Conservation (phyloP, 1,140 invertebrate genomes). For the Aradophagus sp. region DNA sequence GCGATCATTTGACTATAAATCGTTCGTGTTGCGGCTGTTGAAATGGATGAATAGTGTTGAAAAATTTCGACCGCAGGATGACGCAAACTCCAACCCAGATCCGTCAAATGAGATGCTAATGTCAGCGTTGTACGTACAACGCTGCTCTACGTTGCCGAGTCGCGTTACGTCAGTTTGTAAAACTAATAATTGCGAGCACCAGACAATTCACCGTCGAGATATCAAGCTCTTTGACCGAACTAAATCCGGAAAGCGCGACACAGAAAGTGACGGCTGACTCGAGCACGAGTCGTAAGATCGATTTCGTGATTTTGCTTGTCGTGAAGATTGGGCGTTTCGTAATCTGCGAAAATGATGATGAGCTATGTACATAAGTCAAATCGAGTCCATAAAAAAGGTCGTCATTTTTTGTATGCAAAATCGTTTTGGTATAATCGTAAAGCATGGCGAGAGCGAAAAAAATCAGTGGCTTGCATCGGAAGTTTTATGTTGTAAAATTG, state of each 20-base stretch:
- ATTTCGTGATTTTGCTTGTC: conserved; percentile 6
- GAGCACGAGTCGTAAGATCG: conserved; percentile 2
- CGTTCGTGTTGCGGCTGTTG: no score
- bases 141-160: conserved; percentile 2
- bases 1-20: no score
- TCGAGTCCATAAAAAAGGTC: background rate
- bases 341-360: conserved; percentile 7
- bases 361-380: background rate
- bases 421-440: background rate
- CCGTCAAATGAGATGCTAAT: conserved; percentile 60
- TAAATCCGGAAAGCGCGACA: conserved; percentile 21
- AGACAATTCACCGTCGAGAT: conserved; percentile 3
- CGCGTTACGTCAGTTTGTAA: conserved; percentile 56
- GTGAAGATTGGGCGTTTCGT: background rate
- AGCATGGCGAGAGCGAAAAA: no score
- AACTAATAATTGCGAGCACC: conserved; percentile 32
- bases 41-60: no score
- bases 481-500: no score
- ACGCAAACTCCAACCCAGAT: conserved; percentile 68
- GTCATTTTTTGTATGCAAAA: background rate
- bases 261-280: background rate
- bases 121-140: conserved; percentile 58
- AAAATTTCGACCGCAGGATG: no score
- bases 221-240: background rate
- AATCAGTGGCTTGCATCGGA: no score